Percentiles rank a stretch among this genome's conserved stretches.
Conservation (phyloP, 2,888 invertebrate genomes). For the Morpho deidamia region DNA sequence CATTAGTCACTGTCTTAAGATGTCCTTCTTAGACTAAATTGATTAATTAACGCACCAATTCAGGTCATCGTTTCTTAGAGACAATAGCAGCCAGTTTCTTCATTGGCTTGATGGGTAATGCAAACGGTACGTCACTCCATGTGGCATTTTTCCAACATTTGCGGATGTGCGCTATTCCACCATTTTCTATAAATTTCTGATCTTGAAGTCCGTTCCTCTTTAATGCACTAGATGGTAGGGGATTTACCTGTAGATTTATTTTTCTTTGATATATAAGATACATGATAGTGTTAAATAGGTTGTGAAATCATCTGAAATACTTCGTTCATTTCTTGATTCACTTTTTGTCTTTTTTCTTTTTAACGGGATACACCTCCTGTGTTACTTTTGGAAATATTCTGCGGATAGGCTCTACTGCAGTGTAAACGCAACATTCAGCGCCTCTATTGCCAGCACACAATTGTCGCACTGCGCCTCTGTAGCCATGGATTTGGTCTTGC, state of each 20-base stretch:
- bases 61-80: constrained; percentile 41
- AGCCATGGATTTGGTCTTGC: constrained; percentile 66
- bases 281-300: not conserved
- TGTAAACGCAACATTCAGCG: constrained; percentile 39
- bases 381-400: constrained; percentile 49
- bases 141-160: constrained; percentile 51
- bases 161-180: constrained; percentile 58
- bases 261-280: constrained; percentile 8
- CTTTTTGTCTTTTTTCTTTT: constrained; percentile 47
- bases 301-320: too few relatives aligned
- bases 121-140: constrained; percentile 47
- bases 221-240: constrained; percentile 59
- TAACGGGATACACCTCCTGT: constrained; percentile 49
- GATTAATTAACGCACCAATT: constrained; percentile 41
- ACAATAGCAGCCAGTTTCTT: constrained; percentile 53
- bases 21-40: constrained; percentile 28
- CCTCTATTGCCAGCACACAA: constrained; percentile 42
- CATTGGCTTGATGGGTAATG: constrained; percentile 48
- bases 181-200: constrained; percentile 53
- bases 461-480: constrained; percentile 57
- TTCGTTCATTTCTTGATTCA: constrained; percentile 5
- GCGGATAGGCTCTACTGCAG: constrained; percentile 49
- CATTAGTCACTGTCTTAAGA: constrained; percentile 27
- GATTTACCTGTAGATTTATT: constrained; percentile 46
- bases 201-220: constrained; percentile 68